Conservation (phyloP, 2,888 invertebrate genomes). For the Acanthosepion esculentum region DNA sequence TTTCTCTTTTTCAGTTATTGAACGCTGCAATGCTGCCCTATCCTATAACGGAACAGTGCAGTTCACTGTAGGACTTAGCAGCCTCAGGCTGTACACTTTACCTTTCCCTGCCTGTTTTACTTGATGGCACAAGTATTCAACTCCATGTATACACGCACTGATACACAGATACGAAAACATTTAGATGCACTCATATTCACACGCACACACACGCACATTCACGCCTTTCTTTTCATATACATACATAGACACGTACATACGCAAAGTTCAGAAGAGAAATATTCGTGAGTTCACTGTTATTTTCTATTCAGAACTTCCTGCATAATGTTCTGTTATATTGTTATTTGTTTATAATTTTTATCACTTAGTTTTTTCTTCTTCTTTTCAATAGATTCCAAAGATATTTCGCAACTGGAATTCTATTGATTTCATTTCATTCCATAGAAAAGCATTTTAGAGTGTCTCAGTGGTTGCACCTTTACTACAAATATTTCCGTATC, state of each 20-base stretch:
- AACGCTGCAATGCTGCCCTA: background rate
- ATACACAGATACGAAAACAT: background rate
- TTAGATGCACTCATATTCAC: background rate
- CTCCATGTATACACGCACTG: background rate
- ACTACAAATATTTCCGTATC: slow-evolving; percentile 33
- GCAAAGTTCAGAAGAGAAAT: background rate
- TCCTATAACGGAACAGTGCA: background rate
- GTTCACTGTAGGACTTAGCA: background rate
- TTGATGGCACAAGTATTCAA: background rate
- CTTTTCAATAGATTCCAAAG: slow-evolving; percentile 8
- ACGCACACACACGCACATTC: background rate
- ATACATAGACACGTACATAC: background rate
- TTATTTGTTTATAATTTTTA: background rate
- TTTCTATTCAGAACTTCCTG: slow-evolving; percentile 11
- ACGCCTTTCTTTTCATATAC: background rate
- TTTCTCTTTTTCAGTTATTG: background rate
- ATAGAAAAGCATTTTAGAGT: slow-evolving; percentile 25
- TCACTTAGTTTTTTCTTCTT: background rate
- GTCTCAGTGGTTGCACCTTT: background rate
- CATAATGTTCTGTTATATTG: background rate
- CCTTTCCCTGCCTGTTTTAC: background rate
- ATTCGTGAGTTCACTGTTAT: background rate
- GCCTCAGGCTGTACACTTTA: background rate
- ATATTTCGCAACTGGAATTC: background rate
- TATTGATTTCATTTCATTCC: background rate